Evolutionary conservation across 2,888 invertebrate genomes (phyloP).

Genomic region (Camptogramma bilineatum): DNA sequence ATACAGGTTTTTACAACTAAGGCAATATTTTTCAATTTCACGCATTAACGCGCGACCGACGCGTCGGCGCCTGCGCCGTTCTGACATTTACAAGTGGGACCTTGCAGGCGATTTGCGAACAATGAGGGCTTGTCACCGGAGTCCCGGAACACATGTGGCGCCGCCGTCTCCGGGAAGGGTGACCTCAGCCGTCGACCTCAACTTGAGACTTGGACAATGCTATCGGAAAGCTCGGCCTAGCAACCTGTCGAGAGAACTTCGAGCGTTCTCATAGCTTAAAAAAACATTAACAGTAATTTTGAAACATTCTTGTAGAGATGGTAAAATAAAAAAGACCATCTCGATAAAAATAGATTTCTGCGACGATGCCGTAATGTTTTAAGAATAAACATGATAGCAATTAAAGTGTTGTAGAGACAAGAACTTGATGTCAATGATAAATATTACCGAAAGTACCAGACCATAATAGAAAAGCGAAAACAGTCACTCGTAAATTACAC

Average conservation of each 20-base stretch:
- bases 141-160: constrained; percentile 72
- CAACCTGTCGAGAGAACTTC: constrained; percentile 8
- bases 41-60: constrained; percentile 45
- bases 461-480: constrained; percentile 27
- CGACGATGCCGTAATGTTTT: background rate
- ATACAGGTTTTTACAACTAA: constrained; percentile 36
- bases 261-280: background rate
- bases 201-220: constrained; percentile 36
- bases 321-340: background rate
- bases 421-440: constrained; percentile 2
- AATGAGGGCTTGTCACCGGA: constrained; percentile 72
- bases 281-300: background rate
- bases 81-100: constrained; percentile 78
- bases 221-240: constrained; percentile 21
- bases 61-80: constrained; percentile 66
- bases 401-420: background rate
- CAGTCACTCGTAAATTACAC: constrained; percentile 41
- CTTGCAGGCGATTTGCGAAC: constrained; percentile 77
- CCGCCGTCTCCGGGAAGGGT: constrained; percentile 52
- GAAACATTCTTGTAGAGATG: background rate
- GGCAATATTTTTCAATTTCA: constrained; percentile 46
- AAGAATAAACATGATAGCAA: background rate
- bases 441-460: constrained; percentile 14
- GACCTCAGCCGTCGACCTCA: constrained; percentile 72
- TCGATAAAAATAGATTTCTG: background rate